These are phyloP conservation scores for Heteronetta atricapilla DNA, from an alignment of 2,113 vertebrate species.

Conservation along the genomic window DNA sequence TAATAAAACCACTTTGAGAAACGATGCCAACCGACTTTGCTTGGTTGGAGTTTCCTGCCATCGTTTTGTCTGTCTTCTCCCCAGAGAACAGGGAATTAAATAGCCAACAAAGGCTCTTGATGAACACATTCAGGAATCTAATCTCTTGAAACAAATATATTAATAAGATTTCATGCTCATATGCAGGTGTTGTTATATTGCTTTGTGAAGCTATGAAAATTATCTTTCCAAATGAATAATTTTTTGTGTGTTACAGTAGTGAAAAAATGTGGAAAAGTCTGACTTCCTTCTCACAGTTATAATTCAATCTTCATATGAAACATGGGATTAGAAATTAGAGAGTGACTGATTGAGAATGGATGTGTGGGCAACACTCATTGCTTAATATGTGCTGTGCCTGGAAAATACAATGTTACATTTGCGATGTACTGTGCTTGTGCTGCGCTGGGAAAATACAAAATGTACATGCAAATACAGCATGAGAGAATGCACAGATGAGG, in stretches of 20 bases:
- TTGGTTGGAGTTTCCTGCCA: not conserved
- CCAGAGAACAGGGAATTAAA: not conserved
- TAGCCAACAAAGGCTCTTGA: not conserved
- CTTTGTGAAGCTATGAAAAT: not conserved
- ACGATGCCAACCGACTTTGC: not conserved
- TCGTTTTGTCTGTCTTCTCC: not conserved
- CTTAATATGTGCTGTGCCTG: too few relatives aligned
- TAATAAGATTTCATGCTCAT: not conserved
- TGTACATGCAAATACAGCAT: too few relatives aligned
- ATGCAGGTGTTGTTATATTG: not conserved
- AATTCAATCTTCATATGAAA: not conserved
- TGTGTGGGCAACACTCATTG: too few relatives aligned
- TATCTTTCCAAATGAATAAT: not conserved
- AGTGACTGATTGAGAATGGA: too few relatives aligned
- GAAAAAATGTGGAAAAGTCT: not conserved
- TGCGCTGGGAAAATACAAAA: too few relatives aligned
- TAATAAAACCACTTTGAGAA: not conserved
- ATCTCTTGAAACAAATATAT: not conserved
- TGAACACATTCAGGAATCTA: not conserved
- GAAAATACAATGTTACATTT: too few relatives aligned
- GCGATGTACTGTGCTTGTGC: too few relatives aligned
- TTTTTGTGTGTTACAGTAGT: not conserved
- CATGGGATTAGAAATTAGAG: too few relatives aligned
- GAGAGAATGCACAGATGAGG: too few relatives aligned
- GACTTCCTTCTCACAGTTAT: not conserved